These are phyloP conservation scores for Hepsetus odoe DNA, from an alignment of 2,113 vertebrate species.

Conservation along the genomic window DNA sequence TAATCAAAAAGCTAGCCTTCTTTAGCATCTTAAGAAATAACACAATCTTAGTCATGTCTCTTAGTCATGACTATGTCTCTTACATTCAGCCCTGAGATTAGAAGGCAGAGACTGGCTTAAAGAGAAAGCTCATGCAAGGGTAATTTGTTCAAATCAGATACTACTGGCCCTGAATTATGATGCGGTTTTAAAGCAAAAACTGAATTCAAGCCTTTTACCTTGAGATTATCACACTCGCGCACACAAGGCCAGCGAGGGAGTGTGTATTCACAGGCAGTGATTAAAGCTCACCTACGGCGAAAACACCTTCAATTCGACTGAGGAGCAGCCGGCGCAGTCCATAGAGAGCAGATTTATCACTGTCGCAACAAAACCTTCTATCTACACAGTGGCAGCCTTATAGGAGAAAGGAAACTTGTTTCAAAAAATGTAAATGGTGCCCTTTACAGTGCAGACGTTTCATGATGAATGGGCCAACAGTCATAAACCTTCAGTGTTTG, in stretches of 20 bases:
- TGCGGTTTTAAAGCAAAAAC: neutral
- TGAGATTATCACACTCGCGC: conserved; percentile 15
- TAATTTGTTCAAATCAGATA: conserved; percentile 33
- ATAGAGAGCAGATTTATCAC: neutral
- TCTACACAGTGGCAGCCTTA: neutral
- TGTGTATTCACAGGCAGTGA: neutral
- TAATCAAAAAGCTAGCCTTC: neutral
- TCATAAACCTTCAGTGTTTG: too few relatives aligned
- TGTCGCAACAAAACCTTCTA: neutral
- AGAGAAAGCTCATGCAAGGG: conserved; percentile 7
- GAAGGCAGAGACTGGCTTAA: neutral
- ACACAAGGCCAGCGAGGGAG: neutral
- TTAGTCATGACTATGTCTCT: neutral
- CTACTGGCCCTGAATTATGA: conserved; percentile 8
- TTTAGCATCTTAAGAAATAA: neutral
- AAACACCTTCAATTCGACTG: neutral
- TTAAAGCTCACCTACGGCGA: neutral
- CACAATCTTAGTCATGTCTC: too few relatives aligned
- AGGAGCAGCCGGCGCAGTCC: neutral
- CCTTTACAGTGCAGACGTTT: too few relatives aligned
- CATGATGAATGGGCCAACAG: too few relatives aligned
- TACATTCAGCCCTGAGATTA: neutral
- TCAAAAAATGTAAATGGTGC: too few relatives aligned
- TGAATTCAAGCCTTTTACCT: conserved; percentile 25
- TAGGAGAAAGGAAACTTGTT: neutral